A percentile compares a stretch with the other conserved stretches of the same genome.
Conservation (phyloP, 2,888 invertebrate genomes). For the Asteroscopus sphinx region DNA sequence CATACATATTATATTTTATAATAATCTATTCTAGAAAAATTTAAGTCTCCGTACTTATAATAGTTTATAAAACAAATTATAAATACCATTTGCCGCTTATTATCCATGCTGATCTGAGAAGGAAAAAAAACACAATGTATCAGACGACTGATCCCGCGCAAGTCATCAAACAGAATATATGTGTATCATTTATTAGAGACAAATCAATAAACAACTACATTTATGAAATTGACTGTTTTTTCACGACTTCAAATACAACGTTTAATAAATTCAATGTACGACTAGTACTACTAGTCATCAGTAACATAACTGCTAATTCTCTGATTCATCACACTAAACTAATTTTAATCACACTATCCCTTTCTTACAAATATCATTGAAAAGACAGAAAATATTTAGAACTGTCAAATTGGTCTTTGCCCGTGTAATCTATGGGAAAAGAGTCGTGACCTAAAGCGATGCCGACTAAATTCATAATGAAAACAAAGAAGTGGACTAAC, state of each 20-base stretch:
- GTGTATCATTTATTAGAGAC: slow-evolving; percentile 3
- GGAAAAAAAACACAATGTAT: slow-evolving; percentile 62
- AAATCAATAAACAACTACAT: slow-evolving; percentile 3
- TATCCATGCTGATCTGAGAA: slow-evolving; percentile 63
- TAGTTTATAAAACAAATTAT: slow-evolving; percentile 63
- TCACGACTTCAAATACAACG: background rate
- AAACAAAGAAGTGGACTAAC: no score
- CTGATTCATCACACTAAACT: no score
- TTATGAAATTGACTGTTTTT: background rate
- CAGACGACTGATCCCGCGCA: slow-evolving; percentile 42
- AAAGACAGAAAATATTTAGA: no score
- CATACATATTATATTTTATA: no score
- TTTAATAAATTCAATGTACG: background rate
- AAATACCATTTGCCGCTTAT: slow-evolving; percentile 63
- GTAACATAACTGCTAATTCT: no score
- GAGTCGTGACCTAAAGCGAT: no score
- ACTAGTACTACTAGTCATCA: no score
- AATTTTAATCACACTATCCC: no score
- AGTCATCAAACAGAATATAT: slow-evolving; percentile 16
- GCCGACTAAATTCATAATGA: no score
- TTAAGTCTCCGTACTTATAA: slow-evolving; percentile 57
- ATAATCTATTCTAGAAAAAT: slow-evolving; percentile 26
- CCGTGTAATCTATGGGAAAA: no score
- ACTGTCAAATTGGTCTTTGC: no score
- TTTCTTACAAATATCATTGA: no score